Base-by-base conservation (phyloP, 1,140 invertebrate genomes). In the Megathymus violae region DNA sequence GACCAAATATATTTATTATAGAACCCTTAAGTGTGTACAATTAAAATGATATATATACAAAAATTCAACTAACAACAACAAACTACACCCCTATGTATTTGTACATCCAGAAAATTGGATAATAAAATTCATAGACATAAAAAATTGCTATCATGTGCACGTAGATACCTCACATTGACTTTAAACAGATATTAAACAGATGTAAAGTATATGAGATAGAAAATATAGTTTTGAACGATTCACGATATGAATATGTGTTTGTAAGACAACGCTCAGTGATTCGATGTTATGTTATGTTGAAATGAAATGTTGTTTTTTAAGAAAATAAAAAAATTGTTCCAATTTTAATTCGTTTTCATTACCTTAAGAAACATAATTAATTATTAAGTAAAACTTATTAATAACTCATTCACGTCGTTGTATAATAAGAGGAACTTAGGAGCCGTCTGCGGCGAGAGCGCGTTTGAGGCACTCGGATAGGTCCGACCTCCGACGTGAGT, bases 261-360 rank as follows among this genome's bases (percentile, higher is more conserved):
- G 54, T 63, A 54, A 54, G 19, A 54, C 62, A 70, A 71, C 60
- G 72, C 75, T 86, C 83, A 76, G 74, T 74, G 47, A 64, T 74
- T 72, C 48, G 67, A 67, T 74, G 74, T 78, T 74, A 67, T 67
- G 78, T 79, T 87, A 78, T 71, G 79, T 84, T 87, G 69, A 76
- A 67, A 85, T 72, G 78, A n/a, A n/a, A n/a, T n/a, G n/a, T n/a
- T n/a, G n/a, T n/a, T 82, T 85, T 82, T 68, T 79, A 78, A 75
- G 76, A 75, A 82, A 81, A 76, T 64, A 71, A 73, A 78, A 81
- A 74, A 62, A 62, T 78, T 83, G 80, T 81, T 85, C 78, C 67
- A 58, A 67, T 46, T 47, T 40, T 25, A 41, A 56, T 71, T 66
- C 60, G 38, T 64, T 60, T 40, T n/a, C n/a, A n/a, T n/a, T n/a